Conservation (phyloP, 2,888 invertebrate species). For the Caenorhabditis doughertyi region DNA sequence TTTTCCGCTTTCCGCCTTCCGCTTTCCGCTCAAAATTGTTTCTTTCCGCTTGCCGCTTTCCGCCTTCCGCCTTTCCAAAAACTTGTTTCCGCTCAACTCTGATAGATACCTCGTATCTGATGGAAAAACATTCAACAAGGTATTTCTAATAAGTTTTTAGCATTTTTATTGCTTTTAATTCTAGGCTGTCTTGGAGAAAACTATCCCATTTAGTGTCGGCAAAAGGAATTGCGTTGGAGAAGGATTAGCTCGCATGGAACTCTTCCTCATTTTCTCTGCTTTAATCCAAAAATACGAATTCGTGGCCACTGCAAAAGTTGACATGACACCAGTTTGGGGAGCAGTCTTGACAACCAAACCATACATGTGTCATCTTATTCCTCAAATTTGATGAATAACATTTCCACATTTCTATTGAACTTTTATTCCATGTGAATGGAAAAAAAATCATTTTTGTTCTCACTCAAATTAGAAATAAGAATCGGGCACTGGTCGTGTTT, state of each 20-base stretch:
- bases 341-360: slow-evolving; percentile 56
- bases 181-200: slow-evolving; percentile 64
- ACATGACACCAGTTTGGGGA: slow-evolving; percentile 44
- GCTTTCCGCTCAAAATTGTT: too few species aligned
- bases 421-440: too few species aligned
- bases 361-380: slow-evolving; percentile 28
- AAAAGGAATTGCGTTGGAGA: slow-evolving; percentile 72
- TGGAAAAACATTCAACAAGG: slow-evolving; percentile 66
- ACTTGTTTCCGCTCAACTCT: slow-evolving; percentile 66
- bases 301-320: slow-evolving; percentile 28
- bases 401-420: too few species aligned
- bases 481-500: too few species aligned
- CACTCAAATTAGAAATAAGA: too few species aligned
- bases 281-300: slow-evolving; percentile 61
- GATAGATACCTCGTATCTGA: slow-evolving; percentile 65
- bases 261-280: slow-evolving; percentile 64
- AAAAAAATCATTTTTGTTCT: neutral
- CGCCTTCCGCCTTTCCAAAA: too few species aligned
- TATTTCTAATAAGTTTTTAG: neutral
- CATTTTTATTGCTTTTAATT: neutral
- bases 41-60: too few species aligned
- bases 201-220: slow-evolving; percentile 70
- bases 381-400: neutral
- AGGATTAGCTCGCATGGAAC: slow-evolving; percentile 70
- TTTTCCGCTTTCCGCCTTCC: too few species aligned